Percentiles rank a stretch among this genome's conserved stretches.
phyloP scores from a whole-genome alignment of 2,888 invertebrate genomes.

The Eucriotettix oculatus region DNA sequence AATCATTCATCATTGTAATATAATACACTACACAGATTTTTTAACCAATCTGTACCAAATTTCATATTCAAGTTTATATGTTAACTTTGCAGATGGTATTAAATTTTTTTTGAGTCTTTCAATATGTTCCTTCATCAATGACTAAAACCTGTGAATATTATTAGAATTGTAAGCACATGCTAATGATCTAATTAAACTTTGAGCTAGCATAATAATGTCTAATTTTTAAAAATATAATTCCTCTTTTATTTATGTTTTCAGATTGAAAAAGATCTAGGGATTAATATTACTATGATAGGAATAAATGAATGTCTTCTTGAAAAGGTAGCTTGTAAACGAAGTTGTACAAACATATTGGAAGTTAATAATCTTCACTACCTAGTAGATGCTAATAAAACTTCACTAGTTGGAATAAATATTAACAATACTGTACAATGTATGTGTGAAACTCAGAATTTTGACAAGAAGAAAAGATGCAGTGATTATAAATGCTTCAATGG shows the following conservation, averaged over 20 bases:
- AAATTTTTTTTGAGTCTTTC: no score
- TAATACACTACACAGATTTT: no score
- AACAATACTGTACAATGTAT: constrained; percentile 28
- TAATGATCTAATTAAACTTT: no score
- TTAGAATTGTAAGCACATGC: no score
- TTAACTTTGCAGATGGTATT: no score
- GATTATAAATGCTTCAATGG: constrained; percentile 34
- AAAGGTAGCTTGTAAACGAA: constrained; percentile 27
- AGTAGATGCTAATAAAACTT: constrained; percentile 38
- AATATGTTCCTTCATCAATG: no score
- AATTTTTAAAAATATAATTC: not conserved
- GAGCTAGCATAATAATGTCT: no score
- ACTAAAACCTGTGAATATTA: no score
- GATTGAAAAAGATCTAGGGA: constrained; percentile 29
- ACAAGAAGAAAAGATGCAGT: constrained; percentile 27
- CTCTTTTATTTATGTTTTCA: constrained; percentile 15
- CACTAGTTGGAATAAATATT: constrained; percentile 37
- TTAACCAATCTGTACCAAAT: no score
- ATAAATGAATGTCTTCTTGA: constrained; percentile 32
- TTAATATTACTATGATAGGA: constrained; percentile 34
- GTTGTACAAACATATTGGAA: constrained; percentile 31
- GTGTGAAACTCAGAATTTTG: constrained; percentile 30
- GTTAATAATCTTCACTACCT: constrained; percentile 22
- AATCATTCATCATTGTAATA: no score
- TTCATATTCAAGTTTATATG: no score